phyloP scores from a whole-genome alignment of 2,113 vertebrate genomes.

The Tragelaphus imberbis region DNA sequence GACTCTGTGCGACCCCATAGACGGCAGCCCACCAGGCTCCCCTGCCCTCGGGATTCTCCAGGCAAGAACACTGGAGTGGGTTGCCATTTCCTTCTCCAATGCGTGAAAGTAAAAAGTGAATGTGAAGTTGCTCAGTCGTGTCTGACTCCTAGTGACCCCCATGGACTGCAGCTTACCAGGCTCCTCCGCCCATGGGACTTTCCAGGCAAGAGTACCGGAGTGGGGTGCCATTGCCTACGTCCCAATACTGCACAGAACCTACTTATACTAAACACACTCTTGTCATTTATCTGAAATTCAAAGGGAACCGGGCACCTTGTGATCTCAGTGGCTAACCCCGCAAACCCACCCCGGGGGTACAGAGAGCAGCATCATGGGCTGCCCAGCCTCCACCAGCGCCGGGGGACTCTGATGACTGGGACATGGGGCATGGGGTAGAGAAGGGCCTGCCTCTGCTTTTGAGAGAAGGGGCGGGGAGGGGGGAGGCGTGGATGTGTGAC shows the following conservation, averaged over 20 bases:
- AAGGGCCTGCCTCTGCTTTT: rapidly evolving
- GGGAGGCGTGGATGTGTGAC: rapidly evolving
- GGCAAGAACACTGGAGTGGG: no score
- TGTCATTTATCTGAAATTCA: not conserved
- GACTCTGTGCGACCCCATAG: no score
- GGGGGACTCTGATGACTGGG: not conserved
- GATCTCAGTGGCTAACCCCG: not conserved
- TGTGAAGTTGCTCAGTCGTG: no score
- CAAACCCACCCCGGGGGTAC: not conserved
- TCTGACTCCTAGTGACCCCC: no score
- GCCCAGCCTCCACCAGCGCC: not conserved
- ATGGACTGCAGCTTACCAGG: no score
- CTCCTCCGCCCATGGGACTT: no score
- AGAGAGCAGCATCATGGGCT: not conserved
- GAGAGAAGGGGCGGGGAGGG: not conserved
- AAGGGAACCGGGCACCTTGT: not conserved
- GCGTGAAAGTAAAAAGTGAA: no score
- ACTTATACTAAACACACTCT: not conserved
- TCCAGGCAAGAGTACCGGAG: no score
- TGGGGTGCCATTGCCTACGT: not conserved
- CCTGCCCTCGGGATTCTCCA: no score
- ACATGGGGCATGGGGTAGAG: rapidly evolving
- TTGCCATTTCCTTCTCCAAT: no score
- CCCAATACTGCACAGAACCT: not conserved
- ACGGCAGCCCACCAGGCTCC: no score